phyloP scores from a whole-genome alignment of 2,113 vertebrate genomes.

The Marmota monax region DNA sequence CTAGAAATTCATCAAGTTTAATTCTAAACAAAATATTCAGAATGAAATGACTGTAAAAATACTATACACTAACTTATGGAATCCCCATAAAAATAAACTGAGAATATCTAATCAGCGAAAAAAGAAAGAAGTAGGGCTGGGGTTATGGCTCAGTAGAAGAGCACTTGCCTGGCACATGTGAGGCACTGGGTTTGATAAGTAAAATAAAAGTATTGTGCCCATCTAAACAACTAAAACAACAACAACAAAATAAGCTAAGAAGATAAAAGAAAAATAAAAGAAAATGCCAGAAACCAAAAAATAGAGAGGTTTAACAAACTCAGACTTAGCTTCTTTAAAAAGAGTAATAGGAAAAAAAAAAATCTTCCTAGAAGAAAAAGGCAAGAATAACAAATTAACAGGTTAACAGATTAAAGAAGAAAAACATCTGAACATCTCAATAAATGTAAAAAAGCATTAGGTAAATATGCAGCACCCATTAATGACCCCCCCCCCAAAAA shows the following conservation, averaged over 20 bases:
- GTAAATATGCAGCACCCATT: background rate
- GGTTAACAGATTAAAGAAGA: background rate
- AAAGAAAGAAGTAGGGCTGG: too few species aligned
- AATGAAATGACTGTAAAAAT: slow-evolving; percentile 56
- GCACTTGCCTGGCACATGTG: too few species aligned
- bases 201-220: too few species aligned
- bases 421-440: background rate
- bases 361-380: slow-evolving; percentile 34
- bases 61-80: background rate
- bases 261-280: background rate
- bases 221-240: background rate
- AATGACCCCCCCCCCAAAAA: background rate
- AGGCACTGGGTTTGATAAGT: too few species aligned
- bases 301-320: slow-evolving; percentile 3
- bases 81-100: slow-evolving; percentile 55
- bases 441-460: slow-evolving; percentile 38
- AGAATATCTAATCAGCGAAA: slow-evolving; percentile 33
- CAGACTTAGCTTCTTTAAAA: background rate
- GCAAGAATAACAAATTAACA: slow-evolving; percentile 7
- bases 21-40: slow-evolving; percentile 51
- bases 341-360: slow-evolving; percentile 42
- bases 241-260: background rate
- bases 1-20: background rate
- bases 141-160: too few species aligned
- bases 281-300: slow-evolving; percentile 16